These are phyloP conservation scores for Paedocypris micromegethes DNA, from an alignment of 2,797 vertebrate species.

Conservation along the genomic window DNA sequence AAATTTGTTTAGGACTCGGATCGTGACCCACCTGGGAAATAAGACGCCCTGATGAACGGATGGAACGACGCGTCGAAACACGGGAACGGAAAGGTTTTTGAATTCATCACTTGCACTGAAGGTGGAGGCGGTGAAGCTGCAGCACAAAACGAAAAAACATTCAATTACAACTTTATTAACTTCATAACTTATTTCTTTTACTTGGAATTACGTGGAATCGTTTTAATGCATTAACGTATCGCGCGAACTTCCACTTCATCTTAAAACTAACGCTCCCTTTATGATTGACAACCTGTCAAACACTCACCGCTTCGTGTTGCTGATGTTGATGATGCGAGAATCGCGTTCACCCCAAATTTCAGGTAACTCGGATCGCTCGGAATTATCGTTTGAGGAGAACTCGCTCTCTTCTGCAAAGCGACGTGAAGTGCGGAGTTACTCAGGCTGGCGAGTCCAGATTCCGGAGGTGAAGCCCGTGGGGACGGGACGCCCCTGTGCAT, in stretches of 20 bases:
- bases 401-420: constrained; percentile 52
- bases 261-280: not conserved
- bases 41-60: constrained; percentile 89
- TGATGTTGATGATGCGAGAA: constrained; percentile 73
- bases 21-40: constrained; percentile 81
- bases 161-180: constrained; percentile 2
- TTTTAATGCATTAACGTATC: no score
- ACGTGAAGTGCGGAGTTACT: constrained; percentile 60
- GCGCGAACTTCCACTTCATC: no score
- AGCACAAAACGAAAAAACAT: constrained; percentile 30
- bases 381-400: constrained; percentile 58
- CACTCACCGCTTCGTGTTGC: constrained; percentile 76
- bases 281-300: not conserved
- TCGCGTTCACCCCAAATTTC: constrained; percentile 94
- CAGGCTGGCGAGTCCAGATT: constrained; percentile 54
- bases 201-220: no score
- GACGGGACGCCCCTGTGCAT: constrained; percentile 69
- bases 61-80: constrained; percentile 87
- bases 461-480: constrained; percentile 66
- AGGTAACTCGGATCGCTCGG: constrained; percentile 73
- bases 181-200: no score
- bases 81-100: constrained; percentile 83
- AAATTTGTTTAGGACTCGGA: not conserved
- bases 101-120: constrained; percentile 70
- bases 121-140: constrained; percentile 67